Conservation (phyloP, 1,140 invertebrate genomes). For the Aphaenogaster ashmeadi region DNA sequence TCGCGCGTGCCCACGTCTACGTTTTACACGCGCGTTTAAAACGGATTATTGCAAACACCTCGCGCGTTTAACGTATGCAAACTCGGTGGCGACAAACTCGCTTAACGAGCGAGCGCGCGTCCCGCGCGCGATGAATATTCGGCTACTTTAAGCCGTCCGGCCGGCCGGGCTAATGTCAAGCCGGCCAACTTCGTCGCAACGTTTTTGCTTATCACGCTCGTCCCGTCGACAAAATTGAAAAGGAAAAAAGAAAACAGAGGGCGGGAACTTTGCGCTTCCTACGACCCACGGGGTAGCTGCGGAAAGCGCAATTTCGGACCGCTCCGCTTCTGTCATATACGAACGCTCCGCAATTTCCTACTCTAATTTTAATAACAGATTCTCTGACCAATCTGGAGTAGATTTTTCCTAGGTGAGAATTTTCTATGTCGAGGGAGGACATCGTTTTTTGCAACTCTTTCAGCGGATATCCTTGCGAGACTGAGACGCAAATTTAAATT, state of each 20-base stretch:
- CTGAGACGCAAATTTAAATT: neutral
- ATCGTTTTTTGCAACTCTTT: neutral
- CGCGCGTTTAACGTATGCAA: conserved; percentile 63
- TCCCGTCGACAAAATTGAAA: conserved; percentile 28
- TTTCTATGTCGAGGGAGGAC: neutral
- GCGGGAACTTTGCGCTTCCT: conserved; percentile 28
- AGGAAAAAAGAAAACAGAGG: conserved; percentile 7
- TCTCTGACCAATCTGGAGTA: conserved; percentile 10
- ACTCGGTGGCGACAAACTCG: conserved; percentile 64
- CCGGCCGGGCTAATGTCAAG: conserved; percentile 51
- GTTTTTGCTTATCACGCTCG: conserved; percentile 57
- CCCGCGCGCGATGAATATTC: conserved; percentile 60
- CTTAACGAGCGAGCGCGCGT: conserved; percentile 45
- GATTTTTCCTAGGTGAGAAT: conserved; percentile 9
- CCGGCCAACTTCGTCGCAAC: conserved; percentile 44
- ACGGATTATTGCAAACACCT: conserved; percentile 61
- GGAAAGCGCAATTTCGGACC: conserved; percentile 40
- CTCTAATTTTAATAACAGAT: conserved; percentile 52
- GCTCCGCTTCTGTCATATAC: neutral
- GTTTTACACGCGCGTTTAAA: conserved; percentile 56
- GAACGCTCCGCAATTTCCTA: neutral
- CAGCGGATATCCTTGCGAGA: neutral
- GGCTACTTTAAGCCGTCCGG: conserved; percentile 51
- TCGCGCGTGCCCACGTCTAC: conserved; percentile 30
- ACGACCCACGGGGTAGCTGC: neutral